phyloP scores from a whole-genome alignment of 2,113 vertebrate genomes.

The Aspidoscelis tigris region DNA sequence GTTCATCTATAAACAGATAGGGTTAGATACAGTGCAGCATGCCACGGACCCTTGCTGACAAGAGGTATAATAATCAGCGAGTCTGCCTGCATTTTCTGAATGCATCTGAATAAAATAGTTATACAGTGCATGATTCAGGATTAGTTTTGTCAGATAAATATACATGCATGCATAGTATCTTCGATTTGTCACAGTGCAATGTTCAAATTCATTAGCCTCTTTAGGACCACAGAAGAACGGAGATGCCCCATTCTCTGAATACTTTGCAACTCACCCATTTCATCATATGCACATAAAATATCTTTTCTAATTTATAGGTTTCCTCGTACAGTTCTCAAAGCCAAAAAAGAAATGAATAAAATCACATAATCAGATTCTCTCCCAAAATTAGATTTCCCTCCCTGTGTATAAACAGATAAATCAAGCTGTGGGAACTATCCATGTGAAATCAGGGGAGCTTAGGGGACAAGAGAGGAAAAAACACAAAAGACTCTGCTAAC shows the following conservation, averaged over 20 bases:
- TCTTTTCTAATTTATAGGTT: constrained; percentile 21
- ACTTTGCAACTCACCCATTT: constrained; percentile 19
- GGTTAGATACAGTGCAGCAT: neutral
- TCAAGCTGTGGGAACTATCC: constrained; percentile 9
- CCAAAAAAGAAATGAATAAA: constrained; percentile 20
- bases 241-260: neutral
- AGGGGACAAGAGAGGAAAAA: neutral
- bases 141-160: constrained; percentile 3
- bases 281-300: neutral
- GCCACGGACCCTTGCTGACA: neutral
- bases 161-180: neutral
- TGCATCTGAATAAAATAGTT: constrained; percentile 1
- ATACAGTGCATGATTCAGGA: neutral
- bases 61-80: neutral
- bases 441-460: neutral
- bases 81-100: neutral
- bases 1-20: neutral
- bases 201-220: constrained; percentile 32
- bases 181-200: neutral
- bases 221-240: neutral
- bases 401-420: constrained; percentile 23
- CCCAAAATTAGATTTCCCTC: constrained; percentile 30
- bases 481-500: neutral
- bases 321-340: neutral
- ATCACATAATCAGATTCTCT: neutral